Evolutionary conservation across 2,797 vertebrate species (phyloP).

Genomic region (Otus scops): DNA sequence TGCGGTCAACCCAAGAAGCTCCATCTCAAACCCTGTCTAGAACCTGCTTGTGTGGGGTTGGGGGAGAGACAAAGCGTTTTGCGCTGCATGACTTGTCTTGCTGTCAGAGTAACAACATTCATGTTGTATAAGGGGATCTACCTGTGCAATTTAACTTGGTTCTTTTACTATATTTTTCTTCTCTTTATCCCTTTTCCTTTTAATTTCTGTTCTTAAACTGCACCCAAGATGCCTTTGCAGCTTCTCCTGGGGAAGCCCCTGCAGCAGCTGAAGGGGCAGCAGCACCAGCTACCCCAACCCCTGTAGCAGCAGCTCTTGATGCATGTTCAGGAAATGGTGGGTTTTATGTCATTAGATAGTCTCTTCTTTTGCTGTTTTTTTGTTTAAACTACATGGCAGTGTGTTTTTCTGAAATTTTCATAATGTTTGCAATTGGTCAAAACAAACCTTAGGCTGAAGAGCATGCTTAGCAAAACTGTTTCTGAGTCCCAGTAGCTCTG

Average conservation of each 20-base stretch:
- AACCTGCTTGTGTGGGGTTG: not conserved
- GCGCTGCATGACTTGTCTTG: constrained; percentile 47
- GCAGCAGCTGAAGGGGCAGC: constrained; percentile 87
- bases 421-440: constrained; percentile 24
- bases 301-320: constrained; percentile 90
- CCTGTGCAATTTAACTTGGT: constrained; percentile 75
- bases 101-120: constrained; percentile 51
- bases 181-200: constrained; percentile 75
- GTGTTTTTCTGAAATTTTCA: constrained; percentile 51
- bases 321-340: constrained; percentile 99
- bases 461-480: constrained; percentile 69
- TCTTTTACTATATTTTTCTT: constrained; percentile 83
- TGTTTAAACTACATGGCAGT: constrained; percentile 70
- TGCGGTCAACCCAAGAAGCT: not conserved
- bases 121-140: constrained; percentile 80
- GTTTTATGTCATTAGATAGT: constrained; percentile 78
- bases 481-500: not conserved
- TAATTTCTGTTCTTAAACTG: constrained; percentile 75
- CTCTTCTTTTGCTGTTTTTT: constrained; percentile 51
- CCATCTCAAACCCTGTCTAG: not conserved
- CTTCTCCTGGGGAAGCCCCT: constrained; percentile 95
- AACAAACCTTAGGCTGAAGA: constrained; percentile 58
- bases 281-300: constrained; percentile 82
- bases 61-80: not conserved
- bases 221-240: constrained; percentile 96